Conservation (phyloP, 2,113 vertebrate genomes). For the Meles meles region DNA sequence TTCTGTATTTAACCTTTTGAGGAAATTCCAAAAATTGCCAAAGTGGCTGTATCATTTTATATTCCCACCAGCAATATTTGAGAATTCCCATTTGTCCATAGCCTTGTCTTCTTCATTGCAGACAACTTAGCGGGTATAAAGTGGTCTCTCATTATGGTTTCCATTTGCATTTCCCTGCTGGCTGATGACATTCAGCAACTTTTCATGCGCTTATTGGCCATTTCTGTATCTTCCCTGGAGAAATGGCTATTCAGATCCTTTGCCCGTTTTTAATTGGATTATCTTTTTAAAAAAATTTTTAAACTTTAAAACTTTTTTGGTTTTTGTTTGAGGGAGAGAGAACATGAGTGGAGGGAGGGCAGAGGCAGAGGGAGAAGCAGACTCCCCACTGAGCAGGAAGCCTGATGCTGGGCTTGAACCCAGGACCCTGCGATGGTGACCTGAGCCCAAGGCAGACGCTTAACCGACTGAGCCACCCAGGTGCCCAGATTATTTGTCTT, state of each 20-base stretch:
- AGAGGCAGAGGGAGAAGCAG: too few species aligned
- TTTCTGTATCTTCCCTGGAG: background rate
- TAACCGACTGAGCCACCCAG: too few species aligned
- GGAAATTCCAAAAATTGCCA: background rate
- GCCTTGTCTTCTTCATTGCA: background rate
- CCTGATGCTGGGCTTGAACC: too few species aligned
- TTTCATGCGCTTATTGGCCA: background rate
- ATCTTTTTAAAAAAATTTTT: too few species aligned
- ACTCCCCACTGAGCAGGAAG: too few species aligned
- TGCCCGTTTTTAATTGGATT: background rate
- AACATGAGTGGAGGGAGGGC: too few species aligned
- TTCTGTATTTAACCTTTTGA: background rate
- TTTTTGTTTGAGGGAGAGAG: too few species aligned
- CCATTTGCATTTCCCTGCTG: background rate
- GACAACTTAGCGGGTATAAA: background rate
- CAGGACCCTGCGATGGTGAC: too few species aligned
- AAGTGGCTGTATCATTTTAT: background rate
- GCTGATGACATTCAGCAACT: background rate
- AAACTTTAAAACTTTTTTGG: too few species aligned
- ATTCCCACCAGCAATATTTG: background rate
- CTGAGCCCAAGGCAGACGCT: too few species aligned
- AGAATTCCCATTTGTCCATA: constrained; percentile 5
- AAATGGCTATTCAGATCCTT: background rate
- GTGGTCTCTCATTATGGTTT: background rate
- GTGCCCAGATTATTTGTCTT: background rate